Evolutionary conservation across 1,140 invertebrate genomes (phyloP).

Genomic region (Trichonephila clavipes): DNA sequence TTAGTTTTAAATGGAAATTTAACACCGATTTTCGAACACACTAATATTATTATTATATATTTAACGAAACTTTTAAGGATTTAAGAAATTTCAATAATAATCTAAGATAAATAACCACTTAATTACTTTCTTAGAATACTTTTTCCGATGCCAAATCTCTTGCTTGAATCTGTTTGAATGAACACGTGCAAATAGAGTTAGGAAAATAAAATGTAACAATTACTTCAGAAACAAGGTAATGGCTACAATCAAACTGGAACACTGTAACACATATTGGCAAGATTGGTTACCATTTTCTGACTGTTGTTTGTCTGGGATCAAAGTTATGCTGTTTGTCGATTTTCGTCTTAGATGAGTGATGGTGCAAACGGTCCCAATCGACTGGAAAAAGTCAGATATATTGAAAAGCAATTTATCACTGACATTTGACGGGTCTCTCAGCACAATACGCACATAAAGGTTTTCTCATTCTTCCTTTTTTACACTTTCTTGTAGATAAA

Average conservation of each 20-base stretch:
- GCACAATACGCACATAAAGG: background rate
- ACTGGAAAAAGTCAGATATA: slow-evolving; percentile 64
- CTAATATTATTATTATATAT: no score
- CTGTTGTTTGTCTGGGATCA: slow-evolving; percentile 38
- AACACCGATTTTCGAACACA: no score
- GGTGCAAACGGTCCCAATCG: slow-evolving; percentile 50
- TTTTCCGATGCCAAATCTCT: background rate
- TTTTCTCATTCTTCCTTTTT: background rate
- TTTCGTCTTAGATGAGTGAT: slow-evolving; percentile 45
- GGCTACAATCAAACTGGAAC: slow-evolving; percentile 18
- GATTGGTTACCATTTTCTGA: background rate
- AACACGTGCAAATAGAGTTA: background rate
- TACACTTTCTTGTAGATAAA: background rate
- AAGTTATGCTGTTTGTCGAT: slow-evolving; percentile 63
- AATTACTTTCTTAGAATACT: background rate
- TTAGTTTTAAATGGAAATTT: no score
- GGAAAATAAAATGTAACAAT: background rate
- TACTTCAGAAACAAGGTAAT: background rate
- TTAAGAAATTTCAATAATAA: no score
- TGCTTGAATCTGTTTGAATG: background rate
- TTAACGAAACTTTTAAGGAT: no score
- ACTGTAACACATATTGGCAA: slow-evolving; percentile 35
- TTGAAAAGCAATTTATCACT: slow-evolving; percentile 66
- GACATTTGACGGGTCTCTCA: slow-evolving; percentile 41
- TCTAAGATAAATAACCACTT: background rate